These are phyloP conservation scores for Tragelaphus scriptus DNA, from an alignment of 2,113 vertebrate species.

Conservation along the genomic window DNA sequence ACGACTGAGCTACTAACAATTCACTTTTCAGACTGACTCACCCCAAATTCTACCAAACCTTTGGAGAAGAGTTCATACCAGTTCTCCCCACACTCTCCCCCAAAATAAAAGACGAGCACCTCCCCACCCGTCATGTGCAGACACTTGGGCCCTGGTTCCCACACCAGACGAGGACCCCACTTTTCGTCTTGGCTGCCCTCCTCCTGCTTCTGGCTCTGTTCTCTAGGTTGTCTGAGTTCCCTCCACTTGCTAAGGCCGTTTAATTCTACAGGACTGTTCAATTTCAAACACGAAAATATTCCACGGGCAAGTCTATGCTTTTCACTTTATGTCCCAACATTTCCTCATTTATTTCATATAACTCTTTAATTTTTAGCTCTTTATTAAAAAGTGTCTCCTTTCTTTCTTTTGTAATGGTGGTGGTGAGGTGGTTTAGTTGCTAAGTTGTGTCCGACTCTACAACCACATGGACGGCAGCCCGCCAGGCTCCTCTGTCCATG, in stretches of 20 bases:
- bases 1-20: neutral
- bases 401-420: neutral
- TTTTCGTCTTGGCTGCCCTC: neutral
- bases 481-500: neutral
- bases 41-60: neutral
- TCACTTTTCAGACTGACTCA: neutral
- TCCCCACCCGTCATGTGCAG: neutral
- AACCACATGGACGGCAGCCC: neutral
- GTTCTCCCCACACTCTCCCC: neutral
- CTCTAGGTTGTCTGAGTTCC: neutral
- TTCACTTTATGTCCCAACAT: neutral
- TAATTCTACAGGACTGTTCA: neutral
- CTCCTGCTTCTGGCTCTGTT: neutral
- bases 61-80: neutral
- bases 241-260: neutral
- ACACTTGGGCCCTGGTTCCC: rapidly evolving
- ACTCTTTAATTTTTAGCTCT: neutral
- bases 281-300: neutral
- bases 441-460: rapidly evolving
- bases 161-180: neutral
- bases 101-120: neutral
- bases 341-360: neutral
- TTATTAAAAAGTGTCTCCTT: neutral
- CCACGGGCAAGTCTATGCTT: neutral
- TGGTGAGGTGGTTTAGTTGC: neutral